Conservation (phyloP, 2,113 vertebrate species). For the Mus pahari region DNA sequence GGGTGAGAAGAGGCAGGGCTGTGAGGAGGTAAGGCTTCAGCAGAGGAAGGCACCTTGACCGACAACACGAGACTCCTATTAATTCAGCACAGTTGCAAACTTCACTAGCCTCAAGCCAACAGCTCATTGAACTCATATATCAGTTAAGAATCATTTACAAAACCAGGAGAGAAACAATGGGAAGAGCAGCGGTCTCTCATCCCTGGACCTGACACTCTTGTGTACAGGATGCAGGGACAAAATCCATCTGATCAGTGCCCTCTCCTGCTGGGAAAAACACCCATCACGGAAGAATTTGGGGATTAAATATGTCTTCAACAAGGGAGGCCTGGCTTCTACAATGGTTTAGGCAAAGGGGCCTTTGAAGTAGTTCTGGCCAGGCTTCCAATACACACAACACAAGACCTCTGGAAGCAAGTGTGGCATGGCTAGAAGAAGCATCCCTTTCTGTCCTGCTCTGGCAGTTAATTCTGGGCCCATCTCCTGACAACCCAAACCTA, state of each 20-base stretch:
- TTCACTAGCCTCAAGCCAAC: constrained; percentile 71
- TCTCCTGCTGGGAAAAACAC: constrained; percentile 46
- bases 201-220: constrained; percentile 57
- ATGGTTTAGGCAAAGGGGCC: constrained; percentile 6
- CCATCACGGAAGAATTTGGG: background rate
- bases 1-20: constrained; percentile 58
- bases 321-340: constrained; percentile 44
- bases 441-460: background rate
- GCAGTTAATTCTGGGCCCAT: background rate
- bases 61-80: constrained; percentile 67
- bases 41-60: constrained; percentile 79
- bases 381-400: constrained; percentile 12
- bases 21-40: constrained; percentile 79
- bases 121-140: constrained; percentile 60
- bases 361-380: constrained; percentile 16
- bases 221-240: constrained; percentile 50
- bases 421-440: background rate
- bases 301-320: constrained; percentile 34
- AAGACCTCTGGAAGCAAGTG: background rate
- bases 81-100: constrained; percentile 66
- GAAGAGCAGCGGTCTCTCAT: constrained; percentile 21
- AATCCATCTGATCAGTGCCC: constrained; percentile 61
- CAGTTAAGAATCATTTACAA: constrained; percentile 60
- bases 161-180: constrained; percentile 67
- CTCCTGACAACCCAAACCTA: constrained; percentile 4